These are phyloP conservation scores for Mayetiola destructor DNA, from an alignment of 2,888 invertebrate species.

Conservation along the genomic window DNA sequence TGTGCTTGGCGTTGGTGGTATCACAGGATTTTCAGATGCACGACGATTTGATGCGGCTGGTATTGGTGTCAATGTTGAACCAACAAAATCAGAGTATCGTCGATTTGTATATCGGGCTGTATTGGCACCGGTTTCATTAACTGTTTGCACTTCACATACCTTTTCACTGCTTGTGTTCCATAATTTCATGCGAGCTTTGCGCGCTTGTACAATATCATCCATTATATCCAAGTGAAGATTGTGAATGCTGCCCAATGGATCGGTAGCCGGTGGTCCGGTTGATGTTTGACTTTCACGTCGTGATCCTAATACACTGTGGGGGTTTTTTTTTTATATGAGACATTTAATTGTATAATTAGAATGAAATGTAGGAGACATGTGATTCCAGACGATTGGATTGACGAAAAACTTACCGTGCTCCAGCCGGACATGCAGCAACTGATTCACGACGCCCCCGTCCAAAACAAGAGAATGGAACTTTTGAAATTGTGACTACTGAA, in stretches of 20 bases:
- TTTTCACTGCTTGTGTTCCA: conserved; percentile 70
- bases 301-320: neutral
- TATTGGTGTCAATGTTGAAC: conserved; percentile 43
- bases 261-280: conserved; percentile 54
- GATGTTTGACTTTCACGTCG: conserved; percentile 10
- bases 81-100: conserved; percentile 60
- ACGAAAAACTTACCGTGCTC: conserved; percentile 29
- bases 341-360: no score
- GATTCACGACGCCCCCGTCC: conserved; percentile 67
- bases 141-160: conserved; percentile 67
- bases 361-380: no score
- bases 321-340: neutral
- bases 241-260: conserved; percentile 60
- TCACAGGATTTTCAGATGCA: conserved; percentile 56
- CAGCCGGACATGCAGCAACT: conserved; percentile 57
- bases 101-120: conserved; percentile 46
- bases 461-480: conserved; percentile 61
- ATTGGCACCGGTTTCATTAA: conserved; percentile 46
- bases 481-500: conserved; percentile 74
- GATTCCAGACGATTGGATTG: no score
- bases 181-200: conserved; percentile 69
- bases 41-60: conserved; percentile 40
- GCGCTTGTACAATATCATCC: conserved; percentile 73
- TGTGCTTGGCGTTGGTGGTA: conserved; percentile 22
- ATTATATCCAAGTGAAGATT: conserved; percentile 74